Evolutionary conservation across 2,888 invertebrate species (phyloP).

Genomic region (Erebia aethiops): DNA sequence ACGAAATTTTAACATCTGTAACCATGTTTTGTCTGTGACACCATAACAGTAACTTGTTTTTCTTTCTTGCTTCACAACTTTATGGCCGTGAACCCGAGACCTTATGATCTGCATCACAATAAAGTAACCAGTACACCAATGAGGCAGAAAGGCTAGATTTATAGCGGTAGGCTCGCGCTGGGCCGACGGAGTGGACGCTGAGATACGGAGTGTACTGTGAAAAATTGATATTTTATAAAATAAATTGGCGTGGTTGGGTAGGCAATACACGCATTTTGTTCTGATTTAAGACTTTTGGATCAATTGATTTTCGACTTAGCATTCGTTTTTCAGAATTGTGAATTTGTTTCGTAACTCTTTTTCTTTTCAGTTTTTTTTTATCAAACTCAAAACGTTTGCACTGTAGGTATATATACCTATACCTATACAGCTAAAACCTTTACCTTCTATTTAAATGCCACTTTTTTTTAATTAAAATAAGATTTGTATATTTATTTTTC

Average conservation of each 20-base stretch:
- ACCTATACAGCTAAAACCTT: too few species aligned
- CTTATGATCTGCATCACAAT: background rate
- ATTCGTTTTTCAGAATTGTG: background rate
- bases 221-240: slow-evolving; percentile 36
- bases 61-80: too few species aligned
- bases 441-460: too few species aligned
- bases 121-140: background rate
- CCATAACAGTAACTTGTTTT: too few species aligned
- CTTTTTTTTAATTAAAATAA: too few species aligned
- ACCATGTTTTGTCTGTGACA: too few species aligned
- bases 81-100: background rate
- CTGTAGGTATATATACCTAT: too few species aligned
- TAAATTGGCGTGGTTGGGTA: slow-evolving; percentile 18
- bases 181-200: slow-evolving; percentile 32
- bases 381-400: background rate
- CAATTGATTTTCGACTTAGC: background rate
- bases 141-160: slow-evolving; percentile 33
- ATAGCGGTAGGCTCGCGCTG: slow-evolving; percentile 41
- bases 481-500: too few species aligned
- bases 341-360: background rate
- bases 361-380: background rate
- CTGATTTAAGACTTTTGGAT: slow-evolving; percentile 10
- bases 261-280: background rate
- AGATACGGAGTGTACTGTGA: slow-evolving; percentile 35
- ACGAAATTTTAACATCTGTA: too few species aligned